Evolutionary conservation across 2,797 vertebrate species (phyloP), one percentile per base, ranked within the genome.

Genomic region (Enteromius afrohamiltoni): DNA sequence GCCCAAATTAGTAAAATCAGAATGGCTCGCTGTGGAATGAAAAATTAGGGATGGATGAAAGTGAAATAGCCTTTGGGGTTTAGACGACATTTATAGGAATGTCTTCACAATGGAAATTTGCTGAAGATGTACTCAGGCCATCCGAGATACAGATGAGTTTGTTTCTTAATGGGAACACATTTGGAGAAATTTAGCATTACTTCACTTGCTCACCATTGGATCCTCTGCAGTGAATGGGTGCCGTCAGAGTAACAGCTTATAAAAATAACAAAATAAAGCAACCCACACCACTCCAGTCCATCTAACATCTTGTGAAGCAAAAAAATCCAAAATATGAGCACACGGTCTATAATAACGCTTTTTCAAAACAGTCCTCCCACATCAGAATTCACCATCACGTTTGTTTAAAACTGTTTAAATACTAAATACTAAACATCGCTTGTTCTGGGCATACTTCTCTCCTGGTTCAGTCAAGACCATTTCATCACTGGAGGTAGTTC

Each of bases 1-100:
- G 79, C 68, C 76, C 77, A 73, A 85, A 85, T 83, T 67, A 78
- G 60, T 65, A 58, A 64, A 85, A 71, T 82, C 71, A 13, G 49
- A 75, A 85, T 65, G 87, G 45, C 73, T 9, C 42, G 68, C 47
- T 58, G 82, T 82, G n/a, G 11, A 65, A 75, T 40, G n/a, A 31
- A 62, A 71, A 70, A 84, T 55, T n/a, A 58, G 37, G 40, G 16
- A 17, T 5, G 42, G 77, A 84, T 76, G 49, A 88, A 85, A 83
- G 75, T 26, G 83, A 83, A 37, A 80, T 79, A 0, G 3, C 60
- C 49, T 40, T 17, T 31, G 26, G 14, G 6, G 29, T 17, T 64
- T 31, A 0, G 29, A 4, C 0, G 6, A 64, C 29, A 64, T 17
- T 64, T 64, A 31, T 31, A 64, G 60, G 62, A 64, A 64, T 31